Percentiles rank a stretch among this genome's conserved stretches.
Conservation (phyloP, 2,113 vertebrate genomes). For the Bubo blakistoni region DNA sequence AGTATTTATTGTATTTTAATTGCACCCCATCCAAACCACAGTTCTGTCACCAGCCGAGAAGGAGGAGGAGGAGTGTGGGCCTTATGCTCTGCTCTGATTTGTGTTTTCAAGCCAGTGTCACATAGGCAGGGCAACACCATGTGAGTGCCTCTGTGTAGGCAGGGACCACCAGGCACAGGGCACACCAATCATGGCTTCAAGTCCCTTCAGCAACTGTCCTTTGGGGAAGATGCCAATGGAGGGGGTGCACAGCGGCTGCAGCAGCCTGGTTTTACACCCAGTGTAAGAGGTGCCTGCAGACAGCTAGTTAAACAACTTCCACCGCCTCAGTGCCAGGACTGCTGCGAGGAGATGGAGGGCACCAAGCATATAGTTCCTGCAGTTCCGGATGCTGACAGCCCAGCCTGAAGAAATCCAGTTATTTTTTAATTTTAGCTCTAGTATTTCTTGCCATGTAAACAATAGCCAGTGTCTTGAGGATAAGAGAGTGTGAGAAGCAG, state of each 20-base stretch:
- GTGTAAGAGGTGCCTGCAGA: neutral
- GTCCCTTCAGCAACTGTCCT: neutral
- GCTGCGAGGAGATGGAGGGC: neutral
- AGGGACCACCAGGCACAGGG: neutral
- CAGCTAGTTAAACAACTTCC: neutral
- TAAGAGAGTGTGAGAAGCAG: neutral
- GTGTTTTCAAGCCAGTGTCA: neutral
- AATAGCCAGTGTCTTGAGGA: neutral
- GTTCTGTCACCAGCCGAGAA: neutral
- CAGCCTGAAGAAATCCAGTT: neutral
- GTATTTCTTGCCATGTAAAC: constrained; percentile 21
- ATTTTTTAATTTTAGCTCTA: neutral
- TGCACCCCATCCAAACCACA: neutral
- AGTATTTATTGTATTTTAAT: neutral
- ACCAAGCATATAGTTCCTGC: neutral
- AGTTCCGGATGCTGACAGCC: neutral
- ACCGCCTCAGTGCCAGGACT: neutral
- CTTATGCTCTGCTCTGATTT: neutral
- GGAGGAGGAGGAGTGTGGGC: fast-evolving
- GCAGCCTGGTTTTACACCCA: neutral
- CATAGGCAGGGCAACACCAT: fast-evolving
- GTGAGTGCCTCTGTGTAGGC: too few species aligned
- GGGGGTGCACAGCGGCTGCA: neutral
- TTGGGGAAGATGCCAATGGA: neutral
- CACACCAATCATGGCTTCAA: neutral